Evolutionary conservation across 2,797 vertebrate species (phyloP).

Genomic region (Clamator glandarius): DNA sequence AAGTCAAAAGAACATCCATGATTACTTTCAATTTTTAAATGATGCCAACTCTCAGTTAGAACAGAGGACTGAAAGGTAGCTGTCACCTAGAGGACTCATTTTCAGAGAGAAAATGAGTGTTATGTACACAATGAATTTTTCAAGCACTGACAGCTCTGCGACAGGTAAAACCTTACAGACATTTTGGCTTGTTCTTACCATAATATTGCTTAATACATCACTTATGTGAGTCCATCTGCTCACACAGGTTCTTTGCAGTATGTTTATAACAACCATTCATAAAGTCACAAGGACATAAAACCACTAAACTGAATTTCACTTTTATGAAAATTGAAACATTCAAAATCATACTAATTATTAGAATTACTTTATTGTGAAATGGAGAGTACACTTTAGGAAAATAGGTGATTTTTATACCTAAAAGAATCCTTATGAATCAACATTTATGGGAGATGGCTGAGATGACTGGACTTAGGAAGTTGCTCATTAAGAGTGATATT

Average conservation of each 20-base stretch:
- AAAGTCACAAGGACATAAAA: neutral
- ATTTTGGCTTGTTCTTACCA: constrained; percentile 16
- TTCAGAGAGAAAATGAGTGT: neutral
- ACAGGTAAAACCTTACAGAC: neutral
- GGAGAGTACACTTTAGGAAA: neutral
- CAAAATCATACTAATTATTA: neutral
- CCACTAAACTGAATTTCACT: neutral
- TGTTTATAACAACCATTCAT: neutral
- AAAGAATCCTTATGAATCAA: neutral
- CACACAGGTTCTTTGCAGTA: neutral
- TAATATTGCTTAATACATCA: neutral
- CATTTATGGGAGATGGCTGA: neutral
- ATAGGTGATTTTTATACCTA: neutral
- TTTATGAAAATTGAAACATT: neutral
- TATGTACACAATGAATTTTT: constrained; percentile 8
- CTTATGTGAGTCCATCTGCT: neutral
- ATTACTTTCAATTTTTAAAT: neutral
- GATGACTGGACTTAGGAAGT: neutral
- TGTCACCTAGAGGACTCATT: neutral
- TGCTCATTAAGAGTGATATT: neutral
- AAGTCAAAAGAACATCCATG: neutral
- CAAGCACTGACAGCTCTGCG: neutral
- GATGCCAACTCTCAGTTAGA: neutral
- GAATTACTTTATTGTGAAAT: constrained; percentile 10
- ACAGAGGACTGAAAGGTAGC: neutral